Evolutionary conservation across 2,113 vertebrate genomes (phyloP).

Genomic region (Jacana jacana): DNA sequence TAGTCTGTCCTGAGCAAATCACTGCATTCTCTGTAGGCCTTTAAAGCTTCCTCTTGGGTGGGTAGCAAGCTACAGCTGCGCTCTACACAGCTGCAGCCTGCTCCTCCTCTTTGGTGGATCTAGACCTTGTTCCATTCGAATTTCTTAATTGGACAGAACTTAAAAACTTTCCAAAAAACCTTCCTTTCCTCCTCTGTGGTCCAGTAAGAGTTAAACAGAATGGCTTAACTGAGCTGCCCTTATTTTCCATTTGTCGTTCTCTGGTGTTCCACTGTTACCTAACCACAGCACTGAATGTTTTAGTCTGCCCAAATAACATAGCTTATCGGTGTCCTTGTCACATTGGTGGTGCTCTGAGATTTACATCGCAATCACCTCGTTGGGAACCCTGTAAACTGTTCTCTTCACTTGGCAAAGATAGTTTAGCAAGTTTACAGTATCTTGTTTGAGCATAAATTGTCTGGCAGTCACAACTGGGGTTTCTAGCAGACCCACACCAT

Average conservation of each 20-base stretch:
- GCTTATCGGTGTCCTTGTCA: not conserved
- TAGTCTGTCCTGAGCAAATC: not conserved
- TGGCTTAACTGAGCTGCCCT: not conserved
- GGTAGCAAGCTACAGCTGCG: not conserved
- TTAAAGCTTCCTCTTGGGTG: not conserved
- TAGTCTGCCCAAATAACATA: not conserved
- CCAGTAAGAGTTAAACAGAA: not conserved
- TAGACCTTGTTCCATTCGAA: not conserved
- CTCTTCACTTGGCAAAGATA: not conserved
- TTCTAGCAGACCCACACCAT: not conserved
- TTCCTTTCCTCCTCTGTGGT: not conserved
- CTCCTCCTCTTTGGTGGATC: not conserved
- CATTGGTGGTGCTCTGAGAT: not conserved
- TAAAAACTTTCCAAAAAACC: not conserved
- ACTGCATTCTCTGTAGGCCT: not conserved
- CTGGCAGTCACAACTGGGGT: not conserved
- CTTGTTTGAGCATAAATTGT: not conserved
- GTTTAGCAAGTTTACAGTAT: not conserved
- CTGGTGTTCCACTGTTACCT: conserved; percentile 6
- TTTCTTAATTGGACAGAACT: not conserved
- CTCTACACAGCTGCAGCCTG: not conserved
- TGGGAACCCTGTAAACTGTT: not conserved
- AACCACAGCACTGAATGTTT: conserved; percentile 28
- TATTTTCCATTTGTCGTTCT: not conserved
- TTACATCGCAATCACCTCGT: not conserved